Base-by-base conservation (phyloP, 2,888 invertebrate genomes). In the Cataglyphis cursor region DNA sequence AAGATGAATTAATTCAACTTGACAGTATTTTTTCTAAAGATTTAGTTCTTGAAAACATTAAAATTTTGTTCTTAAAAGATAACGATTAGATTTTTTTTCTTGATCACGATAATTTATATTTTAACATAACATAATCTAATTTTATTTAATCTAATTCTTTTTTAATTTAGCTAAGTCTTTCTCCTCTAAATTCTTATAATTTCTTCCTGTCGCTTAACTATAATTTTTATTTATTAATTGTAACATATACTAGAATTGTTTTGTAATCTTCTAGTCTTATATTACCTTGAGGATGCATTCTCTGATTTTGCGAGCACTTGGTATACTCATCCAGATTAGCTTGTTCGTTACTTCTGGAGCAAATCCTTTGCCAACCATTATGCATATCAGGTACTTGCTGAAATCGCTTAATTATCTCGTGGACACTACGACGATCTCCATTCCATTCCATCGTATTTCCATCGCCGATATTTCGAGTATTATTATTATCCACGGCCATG, bases 391-490 rank as follows among this genome's bases (percentile, higher is more conserved):
- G 93, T 83, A 93, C 92, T 88, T 94, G 92, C 75, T 95, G 95
- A 89, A 95, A 94, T 72, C 93, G 91, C 61, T 94, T 94, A 72
- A 95, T 94, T 91, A 95, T 95, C 86, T 95, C 95, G 81, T 95
- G 95, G 18, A 95, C 95, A 82, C 94, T 95, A 48, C 93, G 90
- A 3, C 94, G 90, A 38, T 92, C 92, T 4, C 88, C 66, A n/a
- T 66, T 91, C 93, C 93, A 93, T 15, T 88, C 89, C 28, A 85
- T 90, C 18, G 86, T 85, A 80, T 86, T 89, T 48, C 91, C 92
- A 38, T 92, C 92, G 74, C 82, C 80, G 31, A 86, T 89, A 81
- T 90, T 92, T 54, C 87, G 85, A 41, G 83, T 82, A 38, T 83
- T 90, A 28, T 86, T 86, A 6, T 91, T 91, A 10, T 93, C 90